These are phyloP conservation scores for Eupsittula cactorum DNA, from an alignment of 2,113 vertebrate species.

Conservation along the genomic window DNA sequence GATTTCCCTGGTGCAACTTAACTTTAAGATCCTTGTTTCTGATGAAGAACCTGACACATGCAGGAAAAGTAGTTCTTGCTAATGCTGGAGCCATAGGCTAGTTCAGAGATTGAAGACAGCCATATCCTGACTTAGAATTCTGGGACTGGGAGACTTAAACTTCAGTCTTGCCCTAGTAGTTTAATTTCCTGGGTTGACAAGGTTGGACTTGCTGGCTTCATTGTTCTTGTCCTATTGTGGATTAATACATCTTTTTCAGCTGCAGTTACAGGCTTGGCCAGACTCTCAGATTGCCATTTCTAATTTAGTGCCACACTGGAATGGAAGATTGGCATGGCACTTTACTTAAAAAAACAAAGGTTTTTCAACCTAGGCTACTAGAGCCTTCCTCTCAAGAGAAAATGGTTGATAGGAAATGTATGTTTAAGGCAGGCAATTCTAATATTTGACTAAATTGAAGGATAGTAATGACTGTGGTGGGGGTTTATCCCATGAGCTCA, in stretches of 20 bases:
- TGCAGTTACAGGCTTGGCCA: not conserved
- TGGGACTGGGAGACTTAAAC: not conserved
- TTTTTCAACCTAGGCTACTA: not conserved
- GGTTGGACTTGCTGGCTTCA: not conserved
- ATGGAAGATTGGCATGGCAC: too few species aligned
- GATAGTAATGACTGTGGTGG: not conserved
- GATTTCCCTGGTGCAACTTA: not conserved
- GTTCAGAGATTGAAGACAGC: not conserved
- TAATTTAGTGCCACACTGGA: not conserved
- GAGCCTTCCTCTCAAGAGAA: not conserved
- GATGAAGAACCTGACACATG: not conserved
- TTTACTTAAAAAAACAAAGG: not conserved
- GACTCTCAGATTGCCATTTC: not conserved
- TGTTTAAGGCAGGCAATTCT: not conserved
- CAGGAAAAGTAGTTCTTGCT: not conserved
- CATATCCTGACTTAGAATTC: not conserved
- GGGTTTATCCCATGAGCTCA: not conserved
- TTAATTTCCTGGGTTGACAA: not conserved
- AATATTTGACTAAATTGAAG: not conserved
- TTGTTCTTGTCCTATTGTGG: fast-evolving
- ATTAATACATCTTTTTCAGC: not conserved
- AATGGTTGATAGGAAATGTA: not conserved
- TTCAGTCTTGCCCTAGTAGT: not conserved
- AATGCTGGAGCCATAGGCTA: not conserved
- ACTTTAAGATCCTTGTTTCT: not conserved